Conservation (phyloP, 1,140 invertebrate genomes). For the Pygmarrhopalites habei region DNA sequence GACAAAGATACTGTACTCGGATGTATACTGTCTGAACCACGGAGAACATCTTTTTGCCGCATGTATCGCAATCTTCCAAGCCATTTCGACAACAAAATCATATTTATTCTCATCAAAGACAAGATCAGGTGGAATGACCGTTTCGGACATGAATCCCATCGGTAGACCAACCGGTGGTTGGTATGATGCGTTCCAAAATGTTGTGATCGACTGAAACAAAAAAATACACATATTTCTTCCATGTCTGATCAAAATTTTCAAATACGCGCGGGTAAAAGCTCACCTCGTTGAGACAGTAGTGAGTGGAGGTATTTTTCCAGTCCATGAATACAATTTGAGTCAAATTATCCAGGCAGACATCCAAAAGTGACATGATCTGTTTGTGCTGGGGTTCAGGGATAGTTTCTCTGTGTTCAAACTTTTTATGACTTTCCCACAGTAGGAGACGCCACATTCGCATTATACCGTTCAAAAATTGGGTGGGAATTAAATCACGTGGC, state of each 20-base stretch:
- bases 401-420: constrained; percentile 1
- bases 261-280: not conserved
- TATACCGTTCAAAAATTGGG: not conserved
- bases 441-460: not conserved
- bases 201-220: not conserved
- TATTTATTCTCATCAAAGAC: not conserved
- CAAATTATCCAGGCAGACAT: not conserved
- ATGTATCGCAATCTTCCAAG: not conserved
- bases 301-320: not conserved
- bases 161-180: not conserved
- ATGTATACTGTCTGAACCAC: not conserved
- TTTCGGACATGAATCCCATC: not conserved
- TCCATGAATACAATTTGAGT: not conserved
- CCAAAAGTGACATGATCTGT: not conserved
- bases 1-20: not conserved
- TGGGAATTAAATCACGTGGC: not conserved
- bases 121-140: not conserved
- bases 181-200: not conserved
- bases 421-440: constrained; percentile 4
- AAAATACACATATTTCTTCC: not conserved
- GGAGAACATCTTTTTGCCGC: not conserved
- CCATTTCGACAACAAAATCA: constrained; percentile 1
- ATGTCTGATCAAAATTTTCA: not conserved
- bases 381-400: not conserved
- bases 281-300: not conserved